Base-by-base conservation (phyloP, 2,113 vertebrate genomes). In the Microcebus murinus region DNA sequence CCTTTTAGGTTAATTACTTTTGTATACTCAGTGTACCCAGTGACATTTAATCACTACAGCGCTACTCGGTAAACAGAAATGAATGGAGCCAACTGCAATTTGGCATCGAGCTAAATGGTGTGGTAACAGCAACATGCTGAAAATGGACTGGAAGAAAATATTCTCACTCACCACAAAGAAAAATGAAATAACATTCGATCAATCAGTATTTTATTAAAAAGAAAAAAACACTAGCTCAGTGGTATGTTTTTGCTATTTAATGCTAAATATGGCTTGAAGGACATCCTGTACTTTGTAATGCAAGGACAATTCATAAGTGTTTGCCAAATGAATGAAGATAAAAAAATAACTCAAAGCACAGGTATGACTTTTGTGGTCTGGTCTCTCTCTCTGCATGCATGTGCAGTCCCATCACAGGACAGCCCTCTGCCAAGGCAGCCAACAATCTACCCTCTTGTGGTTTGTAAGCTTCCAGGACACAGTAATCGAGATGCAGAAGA, bases 1-100 rank as follows among this genome's bases (percentile, higher is more conserved):
- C 92, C 96, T 90, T 98, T 95, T 84, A 95, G 96, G 97, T 97
- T 97, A 98, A 98, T 98, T 97, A 97, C 96, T 97, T 97, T 92
- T 96, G 96, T 98, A 97, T 96, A 96, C 95, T 96, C 6, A 6
- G 90, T 96, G 94, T 98, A 87, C 96, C 96, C 95, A 31, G 94
- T 97, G 97, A 97, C 97, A 98, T 97, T 98, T 98, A 97, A 98
- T 98, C 96, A 98, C 94, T 97, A 93, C 55, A 90, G 83, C 0
- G 7, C 92, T 95, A 71, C 86, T 97, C 6, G 4, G 95, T 96
- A 98, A 97, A 98, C 96, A 97, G 91, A 97, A 96, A 90, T 96
- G 92, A 95, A 95, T 73, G 59, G 65, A 90, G 91, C 93, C 84
- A 96, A 97, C 70, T 93, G 90, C 93, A 96, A 96, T 97, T 81